These are phyloP conservation scores for Coelopa frigida DNA, from an alignment of 1,140 invertebrate genomes.

Conservation along the genomic window DNA sequence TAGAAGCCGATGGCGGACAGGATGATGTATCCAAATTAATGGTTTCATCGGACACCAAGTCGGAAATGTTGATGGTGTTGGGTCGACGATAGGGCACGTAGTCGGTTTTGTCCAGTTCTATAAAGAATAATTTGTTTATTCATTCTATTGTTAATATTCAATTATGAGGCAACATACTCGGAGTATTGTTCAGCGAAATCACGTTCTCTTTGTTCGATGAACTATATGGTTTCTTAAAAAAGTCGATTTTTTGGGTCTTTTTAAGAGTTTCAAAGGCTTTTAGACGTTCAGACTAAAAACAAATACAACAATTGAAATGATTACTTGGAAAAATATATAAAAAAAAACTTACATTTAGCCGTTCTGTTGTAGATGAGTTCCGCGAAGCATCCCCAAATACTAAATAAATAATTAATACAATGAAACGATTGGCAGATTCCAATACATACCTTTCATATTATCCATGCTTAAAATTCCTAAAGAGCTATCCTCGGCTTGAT, in stretches of 20 bases:
- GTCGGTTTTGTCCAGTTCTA: conserved; percentile 11
- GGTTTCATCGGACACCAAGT: conserved; percentile 34
- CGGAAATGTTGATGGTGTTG: conserved; percentile 30
- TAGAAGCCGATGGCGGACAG: conserved; percentile 16
- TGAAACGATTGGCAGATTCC: neutral
- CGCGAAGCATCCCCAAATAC: conserved; percentile 33
- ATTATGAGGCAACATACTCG: conserved; percentile 2
- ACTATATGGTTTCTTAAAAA: conserved; percentile 10
- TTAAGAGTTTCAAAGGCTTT: conserved; percentile 30
- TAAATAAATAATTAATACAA: neutral
- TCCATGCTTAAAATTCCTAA: conserved; percentile 38
- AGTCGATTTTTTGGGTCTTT: conserved; percentile 8
- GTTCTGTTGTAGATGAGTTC: conserved; percentile 23
- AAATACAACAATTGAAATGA: neutral
- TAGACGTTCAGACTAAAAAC: conserved; percentile 20
- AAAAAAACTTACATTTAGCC: conserved; percentile 24
- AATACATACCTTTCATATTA: conserved; percentile 25
- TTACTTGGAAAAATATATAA: neutral
- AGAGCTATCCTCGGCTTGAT: conserved; percentile 29
- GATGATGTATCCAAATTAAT: conserved; percentile 28
- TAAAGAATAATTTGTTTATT: too few relatives aligned
- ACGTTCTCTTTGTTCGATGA: conserved; percentile 9
- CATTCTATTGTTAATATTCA: neutral
- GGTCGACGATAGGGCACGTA: conserved; percentile 14
- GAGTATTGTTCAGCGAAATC: neutral